Percentiles rank a stretch among this genome's conserved stretches.
Evolutionary conservation across 2,888 invertebrate genomes (phyloP).

Genomic region (Tenthredo amoena): DNA sequence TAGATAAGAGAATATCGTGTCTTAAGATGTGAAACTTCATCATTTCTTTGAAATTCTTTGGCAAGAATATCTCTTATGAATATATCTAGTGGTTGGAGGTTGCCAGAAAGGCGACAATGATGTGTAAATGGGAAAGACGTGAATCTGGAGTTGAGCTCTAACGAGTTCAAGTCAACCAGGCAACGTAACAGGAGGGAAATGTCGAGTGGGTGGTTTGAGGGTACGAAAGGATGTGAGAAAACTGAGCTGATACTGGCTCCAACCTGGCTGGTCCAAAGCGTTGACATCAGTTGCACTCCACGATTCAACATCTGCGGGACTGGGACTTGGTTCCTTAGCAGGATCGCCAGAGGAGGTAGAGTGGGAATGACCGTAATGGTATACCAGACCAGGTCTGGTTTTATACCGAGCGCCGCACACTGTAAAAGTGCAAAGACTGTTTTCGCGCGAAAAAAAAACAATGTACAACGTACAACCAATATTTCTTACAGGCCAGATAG

Average conservation of each 20-base stretch:
- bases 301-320: conserved; percentile 78
- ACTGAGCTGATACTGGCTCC: conserved; percentile 81
- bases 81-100: conserved; percentile 24
- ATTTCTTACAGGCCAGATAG: conserved; percentile 66
- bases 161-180: conserved; percentile 48
- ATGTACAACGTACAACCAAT: conserved; percentile 66
- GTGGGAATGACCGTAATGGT: conserved; percentile 97
- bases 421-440: conserved; percentile 81
- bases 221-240: conserved; percentile 77
- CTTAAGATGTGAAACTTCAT: background rate
- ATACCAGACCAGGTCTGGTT: conserved; percentile 96
- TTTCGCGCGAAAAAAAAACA: conserved; percentile 75
- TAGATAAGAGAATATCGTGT: background rate
- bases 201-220: conserved; percentile 70
- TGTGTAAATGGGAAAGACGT: conserved; percentile 46
- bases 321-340: conserved; percentile 79
- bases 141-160: conserved; percentile 46
- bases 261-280: conserved; percentile 79
- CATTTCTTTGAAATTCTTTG: background rate
- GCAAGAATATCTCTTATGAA: background rate
- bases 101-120: conserved; percentile 39
- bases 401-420: conserved; percentile 98
- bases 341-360: conserved; percentile 78
- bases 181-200: conserved; percentile 75
- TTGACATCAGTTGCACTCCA: conserved; percentile 77